Conservation (phyloP, 2,888 invertebrate genomes). For the Tachina lurida region DNA sequence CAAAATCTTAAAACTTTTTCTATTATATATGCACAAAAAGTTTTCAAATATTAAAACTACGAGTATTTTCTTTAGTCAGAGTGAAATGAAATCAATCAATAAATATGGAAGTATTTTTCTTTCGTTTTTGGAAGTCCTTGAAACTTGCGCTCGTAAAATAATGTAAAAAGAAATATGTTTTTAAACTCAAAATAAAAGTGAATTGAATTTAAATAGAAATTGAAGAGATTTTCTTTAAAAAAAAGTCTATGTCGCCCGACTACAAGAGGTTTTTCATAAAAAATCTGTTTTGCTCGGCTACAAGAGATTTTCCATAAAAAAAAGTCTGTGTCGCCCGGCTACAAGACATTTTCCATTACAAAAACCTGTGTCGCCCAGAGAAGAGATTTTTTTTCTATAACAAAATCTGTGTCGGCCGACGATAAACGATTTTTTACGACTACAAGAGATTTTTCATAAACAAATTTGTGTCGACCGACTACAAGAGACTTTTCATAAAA, state of each 20-base stretch:
- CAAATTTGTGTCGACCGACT: too few relatives aligned
- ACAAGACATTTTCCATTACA: too few relatives aligned
- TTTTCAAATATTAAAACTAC: constrained; percentile 28
- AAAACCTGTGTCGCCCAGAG: too few relatives aligned
- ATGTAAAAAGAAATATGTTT: neutral
- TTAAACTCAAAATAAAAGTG: neutral
- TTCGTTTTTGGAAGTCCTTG: constrained; percentile 26
- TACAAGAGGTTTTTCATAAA: neutral
- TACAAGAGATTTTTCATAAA: too few relatives aligned
- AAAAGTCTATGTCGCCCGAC: neutral
- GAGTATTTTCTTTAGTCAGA: constrained; percentile 13
- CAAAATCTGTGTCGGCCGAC: too few relatives aligned
- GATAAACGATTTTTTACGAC: too few relatives aligned
- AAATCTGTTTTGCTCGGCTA: too few relatives aligned
- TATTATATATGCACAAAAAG: constrained; percentile 24
- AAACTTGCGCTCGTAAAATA: constrained; percentile 15
- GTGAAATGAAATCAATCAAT: constrained; percentile 39
- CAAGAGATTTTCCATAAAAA: neutral
- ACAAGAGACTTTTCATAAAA: too few relatives aligned
- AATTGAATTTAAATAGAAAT: neutral
- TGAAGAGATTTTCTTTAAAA: too few relatives aligned
- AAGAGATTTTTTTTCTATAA: too few relatives aligned
- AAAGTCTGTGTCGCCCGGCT: too few relatives aligned
- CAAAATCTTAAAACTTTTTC: neutral
- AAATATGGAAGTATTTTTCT: constrained; percentile 10